These are phyloP conservation scores for Aurelia aurita complex sp. Pacific DNA, from an alignment of 30 jellyfish, hydroid and myxozoan species.

Conservation along the genomic window DNA sequence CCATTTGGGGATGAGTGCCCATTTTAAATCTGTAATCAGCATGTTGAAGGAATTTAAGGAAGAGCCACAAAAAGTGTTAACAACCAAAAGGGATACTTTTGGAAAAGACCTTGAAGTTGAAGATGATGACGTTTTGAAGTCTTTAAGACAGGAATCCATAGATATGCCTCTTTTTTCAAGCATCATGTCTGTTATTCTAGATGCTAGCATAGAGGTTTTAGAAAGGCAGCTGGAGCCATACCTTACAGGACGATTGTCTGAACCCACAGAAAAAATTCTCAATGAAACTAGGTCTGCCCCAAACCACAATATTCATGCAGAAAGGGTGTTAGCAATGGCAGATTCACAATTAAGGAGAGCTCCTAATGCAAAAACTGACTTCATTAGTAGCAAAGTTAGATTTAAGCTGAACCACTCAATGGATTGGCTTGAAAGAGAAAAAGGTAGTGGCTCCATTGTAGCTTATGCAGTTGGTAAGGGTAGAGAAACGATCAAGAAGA, in stretches of 20 bases:
- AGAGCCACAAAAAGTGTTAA: neutral
- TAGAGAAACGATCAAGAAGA: neutral
- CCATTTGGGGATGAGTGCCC: conserved; percentile 11
- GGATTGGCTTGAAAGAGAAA: neutral
- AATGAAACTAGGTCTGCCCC: conserved; percentile 17
- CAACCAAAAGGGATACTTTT: conserved; percentile 4
- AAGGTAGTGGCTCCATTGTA: neutral
- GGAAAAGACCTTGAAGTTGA: neutral
- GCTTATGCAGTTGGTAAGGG: conserved; percentile 1
- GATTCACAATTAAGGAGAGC: conserved; percentile 36
- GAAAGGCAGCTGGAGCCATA: neutral
- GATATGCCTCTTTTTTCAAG: neutral
- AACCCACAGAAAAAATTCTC: conserved; percentile 22
- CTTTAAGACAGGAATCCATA: conserved; percentile 14
- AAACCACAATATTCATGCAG: conserved; percentile 20
- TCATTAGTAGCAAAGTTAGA: conserved; percentile 14
- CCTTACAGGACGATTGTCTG: conserved; percentile 15
- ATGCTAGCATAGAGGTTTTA: conserved; percentile 15
- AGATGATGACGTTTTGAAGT: neutral
- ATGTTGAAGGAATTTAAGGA: neutral
- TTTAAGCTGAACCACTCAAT: conserved; percentile 1
- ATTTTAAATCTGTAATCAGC: neutral
- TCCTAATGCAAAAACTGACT: conserved; percentile 30
- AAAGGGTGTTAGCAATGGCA: conserved; percentile 25
- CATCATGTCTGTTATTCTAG: conserved; percentile 5